These are phyloP conservation scores for Halictus quadricinctus DNA, from an alignment of 2,888 invertebrate genomes.

Conservation along the genomic window DNA sequence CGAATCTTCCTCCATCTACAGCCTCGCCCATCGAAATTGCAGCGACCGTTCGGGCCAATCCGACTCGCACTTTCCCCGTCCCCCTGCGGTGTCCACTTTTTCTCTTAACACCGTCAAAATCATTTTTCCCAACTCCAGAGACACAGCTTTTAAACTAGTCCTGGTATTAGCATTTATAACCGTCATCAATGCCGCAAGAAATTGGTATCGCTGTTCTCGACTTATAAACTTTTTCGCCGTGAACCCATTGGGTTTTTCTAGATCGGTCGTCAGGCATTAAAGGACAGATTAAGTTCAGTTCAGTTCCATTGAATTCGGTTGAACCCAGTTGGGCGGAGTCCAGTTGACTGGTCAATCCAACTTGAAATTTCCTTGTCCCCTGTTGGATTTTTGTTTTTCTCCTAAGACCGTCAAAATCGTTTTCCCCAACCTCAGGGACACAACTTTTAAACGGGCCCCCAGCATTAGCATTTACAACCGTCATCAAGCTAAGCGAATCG, in stretches of 20 bases:
- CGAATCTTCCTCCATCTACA: constrained; percentile 65
- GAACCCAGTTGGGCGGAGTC: neutral
- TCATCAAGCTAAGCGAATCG: neutral
- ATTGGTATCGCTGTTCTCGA: neutral
- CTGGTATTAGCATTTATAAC: constrained; percentile 16
- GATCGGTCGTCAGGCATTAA: neutral
- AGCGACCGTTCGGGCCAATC: constrained; percentile 40
- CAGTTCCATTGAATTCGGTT: neutral
- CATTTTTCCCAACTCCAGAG: neutral
- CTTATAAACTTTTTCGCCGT: neutral
- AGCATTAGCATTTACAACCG: constrained; percentile 19
- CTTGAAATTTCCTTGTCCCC: constrained; percentile 30
- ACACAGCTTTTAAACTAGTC: constrained; percentile 18
- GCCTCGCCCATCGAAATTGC: constrained; percentile 57
- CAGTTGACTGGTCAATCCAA: neutral
- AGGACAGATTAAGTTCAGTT: constrained; percentile 61
- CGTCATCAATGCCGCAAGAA: neutral
- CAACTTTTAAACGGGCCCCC: constrained; percentile 6
- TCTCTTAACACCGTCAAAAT: constrained; percentile 14
- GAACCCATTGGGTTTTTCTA: neutral
- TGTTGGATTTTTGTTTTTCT: constrained; percentile 10
- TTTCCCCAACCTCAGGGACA: neutral
- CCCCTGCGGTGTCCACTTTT: constrained; percentile 7
- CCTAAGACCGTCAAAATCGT: constrained; percentile 6
- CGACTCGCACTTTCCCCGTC: constrained; percentile 35